phyloP scores from a whole-genome alignment of 2,113 vertebrate genomes.

The Sisor rabdophorus region DNA sequence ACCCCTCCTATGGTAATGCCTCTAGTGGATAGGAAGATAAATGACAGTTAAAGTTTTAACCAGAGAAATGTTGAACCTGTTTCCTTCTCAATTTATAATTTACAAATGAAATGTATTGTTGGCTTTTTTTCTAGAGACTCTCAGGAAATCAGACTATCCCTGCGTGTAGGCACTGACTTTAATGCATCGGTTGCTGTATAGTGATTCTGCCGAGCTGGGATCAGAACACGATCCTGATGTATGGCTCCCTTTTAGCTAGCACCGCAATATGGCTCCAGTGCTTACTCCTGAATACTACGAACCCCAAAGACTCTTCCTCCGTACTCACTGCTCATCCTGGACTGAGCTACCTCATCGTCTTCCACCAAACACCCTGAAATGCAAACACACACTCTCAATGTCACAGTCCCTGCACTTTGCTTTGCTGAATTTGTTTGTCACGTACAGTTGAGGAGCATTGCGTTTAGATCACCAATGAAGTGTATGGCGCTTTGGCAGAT shows the following conservation, averaged over 20 bases:
- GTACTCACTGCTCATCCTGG: slow-evolving; percentile 62
- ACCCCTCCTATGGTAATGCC: slow-evolving; percentile 3
- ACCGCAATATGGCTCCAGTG: slow-evolving; percentile 46
- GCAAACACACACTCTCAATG: slow-evolving; percentile 25
- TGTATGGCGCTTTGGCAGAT: too few species aligned
- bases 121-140: slow-evolving; percentile 67
- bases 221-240: slow-evolving; percentile 31
- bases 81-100: slow-evolving; percentile 24
- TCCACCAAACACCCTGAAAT: slow-evolving; percentile 55
- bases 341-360: slow-evolving; percentile 78
- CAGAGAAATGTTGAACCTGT: not conserved
- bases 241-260: slow-evolving; percentile 56
- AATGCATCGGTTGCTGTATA: slow-evolving; percentile 21
- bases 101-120: slow-evolving; percentile 15
- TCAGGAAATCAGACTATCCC: slow-evolving; percentile 66
- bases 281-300: slow-evolving; percentile 36
- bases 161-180: slow-evolving; percentile 66
- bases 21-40: slow-evolving; percentile 21
- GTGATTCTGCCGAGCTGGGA: slow-evolving; percentile 23
- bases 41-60: slow-evolving; percentile 14
- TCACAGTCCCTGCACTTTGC: slow-evolving; percentile 20
- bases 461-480: not conserved
- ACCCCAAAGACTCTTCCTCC: slow-evolving; percentile 43
- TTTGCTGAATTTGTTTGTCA: slow-evolving; percentile 26
- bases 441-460: slow-evolving; percentile 15